Percentiles rank a stretch among this genome's conserved stretches.
Conservation (phyloP, 2,113 vertebrate genomes). For the Zosterops japonicus region DNA sequence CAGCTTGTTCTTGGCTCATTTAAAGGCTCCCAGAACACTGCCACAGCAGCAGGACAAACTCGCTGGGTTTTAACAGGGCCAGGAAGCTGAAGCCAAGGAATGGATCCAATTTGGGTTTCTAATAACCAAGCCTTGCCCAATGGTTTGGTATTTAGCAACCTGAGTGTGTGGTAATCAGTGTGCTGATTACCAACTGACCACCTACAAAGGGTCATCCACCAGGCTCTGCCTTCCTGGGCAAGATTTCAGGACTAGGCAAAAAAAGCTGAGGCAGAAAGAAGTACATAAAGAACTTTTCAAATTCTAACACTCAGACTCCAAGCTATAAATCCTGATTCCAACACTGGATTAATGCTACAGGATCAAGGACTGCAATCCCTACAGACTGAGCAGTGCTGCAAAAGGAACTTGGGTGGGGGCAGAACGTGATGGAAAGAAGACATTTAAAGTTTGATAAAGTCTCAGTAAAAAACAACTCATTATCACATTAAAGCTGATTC, state of each 20-base stretch:
- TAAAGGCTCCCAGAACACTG: background rate
- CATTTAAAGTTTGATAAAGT: background rate
- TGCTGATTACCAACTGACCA: background rate
- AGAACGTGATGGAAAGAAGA: background rate
- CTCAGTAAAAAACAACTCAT: background rate
- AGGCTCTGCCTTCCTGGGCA: background rate
- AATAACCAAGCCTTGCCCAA: slow-evolving; percentile 13
- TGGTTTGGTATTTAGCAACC: background rate
- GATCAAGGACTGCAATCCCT: background rate
- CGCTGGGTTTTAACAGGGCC: background rate
- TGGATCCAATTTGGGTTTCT: slow-evolving; percentile 5
- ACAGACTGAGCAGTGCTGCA: background rate
- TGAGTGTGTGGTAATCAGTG: background rate
- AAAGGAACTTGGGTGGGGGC: background rate
- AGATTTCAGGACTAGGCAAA: background rate
- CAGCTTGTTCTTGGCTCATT: background rate
- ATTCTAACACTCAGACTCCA: background rate
- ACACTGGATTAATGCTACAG: background rate
- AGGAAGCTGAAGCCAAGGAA: background rate
- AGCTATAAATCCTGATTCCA: background rate
- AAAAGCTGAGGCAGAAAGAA: background rate
- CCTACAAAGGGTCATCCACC: background rate
- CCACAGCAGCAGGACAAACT: background rate
- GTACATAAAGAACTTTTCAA: background rate
- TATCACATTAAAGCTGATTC: background rate